Conservation (phyloP, 2,113 vertebrate species). For the Odocoileus hemionus region DNA sequence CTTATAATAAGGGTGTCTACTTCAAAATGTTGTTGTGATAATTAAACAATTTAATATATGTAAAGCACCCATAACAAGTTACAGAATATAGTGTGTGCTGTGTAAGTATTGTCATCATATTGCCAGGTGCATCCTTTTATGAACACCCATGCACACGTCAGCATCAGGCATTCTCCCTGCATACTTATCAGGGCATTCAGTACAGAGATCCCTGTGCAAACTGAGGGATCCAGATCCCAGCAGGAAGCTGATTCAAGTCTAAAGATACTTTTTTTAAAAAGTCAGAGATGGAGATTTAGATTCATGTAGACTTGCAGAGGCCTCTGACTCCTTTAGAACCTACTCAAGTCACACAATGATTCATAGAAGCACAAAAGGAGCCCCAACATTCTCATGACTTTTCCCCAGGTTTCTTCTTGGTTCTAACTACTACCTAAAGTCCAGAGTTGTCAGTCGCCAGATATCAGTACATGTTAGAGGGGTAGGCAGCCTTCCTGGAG, state of each 20-base stretch:
- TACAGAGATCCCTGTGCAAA: not conserved
- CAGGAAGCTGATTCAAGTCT: slow-evolving; percentile 26
- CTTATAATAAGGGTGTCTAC: not conserved
- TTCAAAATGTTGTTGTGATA: not conserved
- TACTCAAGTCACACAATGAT: not conserved
- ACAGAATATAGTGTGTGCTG: not conserved
- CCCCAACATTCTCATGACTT: not conserved
- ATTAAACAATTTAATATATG: not conserved
- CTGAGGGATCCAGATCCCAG: not conserved
- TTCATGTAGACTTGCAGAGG: not conserved
- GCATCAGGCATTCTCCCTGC: not conserved
- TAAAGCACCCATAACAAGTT: not conserved
- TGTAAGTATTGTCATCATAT: not conserved
- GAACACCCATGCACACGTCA: not conserved
- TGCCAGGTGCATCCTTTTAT: not conserved
- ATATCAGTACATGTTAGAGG: not conserved
- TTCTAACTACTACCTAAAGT: not conserved
- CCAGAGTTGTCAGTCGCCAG: not conserved
- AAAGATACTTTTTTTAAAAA: not conserved
- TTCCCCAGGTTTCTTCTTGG: not conserved
- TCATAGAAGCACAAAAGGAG: not conserved
- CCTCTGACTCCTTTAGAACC: not conserved
- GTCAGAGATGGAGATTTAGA: not conserved
- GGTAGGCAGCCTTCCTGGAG: not conserved
- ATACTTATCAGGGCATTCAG: not conserved